These are phyloP conservation scores for Notodonta dromedarius DNA, from an alignment of 2,888 invertebrate species.

Conservation along the genomic window DNA sequence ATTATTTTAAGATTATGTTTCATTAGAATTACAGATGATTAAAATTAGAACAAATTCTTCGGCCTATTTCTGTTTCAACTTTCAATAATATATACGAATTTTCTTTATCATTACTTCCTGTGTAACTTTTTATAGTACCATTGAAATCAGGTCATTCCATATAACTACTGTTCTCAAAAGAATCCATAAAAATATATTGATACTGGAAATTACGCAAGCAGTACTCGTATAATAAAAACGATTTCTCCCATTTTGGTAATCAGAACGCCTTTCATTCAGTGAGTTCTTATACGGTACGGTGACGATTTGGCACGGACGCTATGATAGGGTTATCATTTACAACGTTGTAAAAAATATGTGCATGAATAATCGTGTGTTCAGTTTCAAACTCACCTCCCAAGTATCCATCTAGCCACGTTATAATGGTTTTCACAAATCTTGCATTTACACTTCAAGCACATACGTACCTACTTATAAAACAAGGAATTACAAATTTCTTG, in stretches of 20 bases:
- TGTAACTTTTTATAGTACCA: background rate
- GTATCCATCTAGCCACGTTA: too few relatives aligned
- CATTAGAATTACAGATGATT: background rate
- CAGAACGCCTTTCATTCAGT: slow-evolving; percentile 50
- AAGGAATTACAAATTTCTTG: too few relatives aligned
- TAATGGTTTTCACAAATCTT: too few relatives aligned
- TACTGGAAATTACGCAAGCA: slow-evolving; percentile 45
- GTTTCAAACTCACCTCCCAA: too few relatives aligned
- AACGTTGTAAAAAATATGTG: too few relatives aligned
- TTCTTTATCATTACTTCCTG: background rate
- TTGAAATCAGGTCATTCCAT: slow-evolving; percentile 19
- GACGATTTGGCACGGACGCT: background rate
- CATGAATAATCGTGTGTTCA: too few relatives aligned
- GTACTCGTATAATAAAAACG: slow-evolving; percentile 41
- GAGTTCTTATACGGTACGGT: slow-evolving; percentile 50
- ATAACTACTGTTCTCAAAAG: slow-evolving; percentile 3
- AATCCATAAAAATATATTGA: background rate
- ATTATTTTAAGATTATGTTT: background rate
- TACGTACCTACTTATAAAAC: too few relatives aligned
- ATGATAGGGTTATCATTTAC: background rate
- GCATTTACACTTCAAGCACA: too few relatives aligned
- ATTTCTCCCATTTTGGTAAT: slow-evolving; percentile 50
- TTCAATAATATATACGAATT: background rate
- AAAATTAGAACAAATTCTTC: background rate
- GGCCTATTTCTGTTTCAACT: background rate